Evolutionary conservation across 2,888 invertebrate species (phyloP).

Genomic region (Eristalis arbustorum): DNA sequence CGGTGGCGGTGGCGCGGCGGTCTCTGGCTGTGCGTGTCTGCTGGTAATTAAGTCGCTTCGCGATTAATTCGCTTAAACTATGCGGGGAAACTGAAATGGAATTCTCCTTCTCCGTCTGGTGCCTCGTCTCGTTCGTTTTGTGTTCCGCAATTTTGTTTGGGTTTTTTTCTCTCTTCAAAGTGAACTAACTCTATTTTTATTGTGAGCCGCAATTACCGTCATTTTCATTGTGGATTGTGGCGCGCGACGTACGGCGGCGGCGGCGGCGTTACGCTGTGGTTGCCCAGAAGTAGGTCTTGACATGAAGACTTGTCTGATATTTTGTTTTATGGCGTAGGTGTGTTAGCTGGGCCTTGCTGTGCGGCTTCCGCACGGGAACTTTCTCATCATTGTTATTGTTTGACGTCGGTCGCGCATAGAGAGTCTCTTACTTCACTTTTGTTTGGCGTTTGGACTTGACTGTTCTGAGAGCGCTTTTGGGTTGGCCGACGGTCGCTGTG

Average conservation of each 20-base stretch:
- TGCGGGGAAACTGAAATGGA: neutral
- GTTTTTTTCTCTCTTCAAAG: neutral
- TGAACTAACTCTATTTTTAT: neutral
- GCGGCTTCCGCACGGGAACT: conserved; percentile 48
- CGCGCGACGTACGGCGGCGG: neutral
- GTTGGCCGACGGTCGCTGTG: neutral
- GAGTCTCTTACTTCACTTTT: neutral
- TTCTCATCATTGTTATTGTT: conserved; percentile 35
- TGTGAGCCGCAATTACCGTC: conserved; percentile 10
- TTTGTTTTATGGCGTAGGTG: conserved; percentile 23
- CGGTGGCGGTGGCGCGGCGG: too few species aligned
- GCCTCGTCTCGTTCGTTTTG: neutral
- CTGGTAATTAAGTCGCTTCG: conserved; percentile 15
- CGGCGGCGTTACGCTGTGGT: neutral
- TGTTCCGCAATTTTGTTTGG: neutral
- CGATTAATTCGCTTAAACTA: conserved; percentile 26
- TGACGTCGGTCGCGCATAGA: neutral
- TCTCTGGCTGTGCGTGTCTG: conserved; percentile 3
- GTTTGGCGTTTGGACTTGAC: neutral
- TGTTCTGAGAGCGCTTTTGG: neutral
- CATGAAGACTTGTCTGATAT: conserved; percentile 27
- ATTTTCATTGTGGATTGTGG: neutral
- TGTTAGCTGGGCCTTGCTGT: conserved; percentile 19
- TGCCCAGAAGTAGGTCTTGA: conserved; percentile 27
- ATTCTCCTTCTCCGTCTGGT: neutral